These are phyloP conservation scores for Clavelina lepadiformis DNA, from an alignment of 23 tunicate genomes.

Conservation along the genomic window DNA sequence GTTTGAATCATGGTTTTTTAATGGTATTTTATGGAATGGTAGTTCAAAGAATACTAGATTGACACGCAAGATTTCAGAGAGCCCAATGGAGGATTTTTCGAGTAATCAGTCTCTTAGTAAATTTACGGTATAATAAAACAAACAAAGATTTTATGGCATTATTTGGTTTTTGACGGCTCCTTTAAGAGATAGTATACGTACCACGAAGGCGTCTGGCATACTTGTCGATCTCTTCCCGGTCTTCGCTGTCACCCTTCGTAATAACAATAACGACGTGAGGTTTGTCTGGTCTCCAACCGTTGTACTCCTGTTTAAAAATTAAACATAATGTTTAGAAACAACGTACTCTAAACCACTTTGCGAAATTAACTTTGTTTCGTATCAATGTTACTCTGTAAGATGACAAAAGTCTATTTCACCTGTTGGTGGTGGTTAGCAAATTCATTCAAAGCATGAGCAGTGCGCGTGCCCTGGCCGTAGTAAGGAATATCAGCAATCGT, in stretches of 20 bases:
- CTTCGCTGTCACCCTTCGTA: constrained; percentile 60
- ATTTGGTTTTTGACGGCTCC: no score
- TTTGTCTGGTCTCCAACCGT: constrained; percentile 69
- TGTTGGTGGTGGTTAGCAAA: constrained; percentile 55
- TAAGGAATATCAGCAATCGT: constrained; percentile 62
- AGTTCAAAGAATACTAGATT: no score
- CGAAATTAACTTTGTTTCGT: no score
- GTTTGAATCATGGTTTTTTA: no score
- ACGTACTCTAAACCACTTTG: not conserved
- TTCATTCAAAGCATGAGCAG: constrained; percentile 42
- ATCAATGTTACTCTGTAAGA: no score
- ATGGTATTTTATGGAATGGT: no score
- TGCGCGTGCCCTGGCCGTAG: constrained; percentile 75
- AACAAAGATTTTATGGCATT: no score
- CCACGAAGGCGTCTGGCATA: constrained; percentile 24
- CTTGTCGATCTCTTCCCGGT: constrained; percentile 25
- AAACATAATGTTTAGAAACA: not conserved
- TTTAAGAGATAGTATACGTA: not conserved
- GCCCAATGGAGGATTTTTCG: no score
- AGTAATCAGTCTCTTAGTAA: no score
- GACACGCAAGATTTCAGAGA: no score
- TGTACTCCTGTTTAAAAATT: constrained; percentile 36
- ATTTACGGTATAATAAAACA: no score
- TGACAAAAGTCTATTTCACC: constrained; percentile 9
- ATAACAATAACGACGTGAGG: constrained; percentile 51